Evolutionary conservation across 1,140 invertebrate species (phyloP).

Genomic region (Trissolcus basalis): DNA sequence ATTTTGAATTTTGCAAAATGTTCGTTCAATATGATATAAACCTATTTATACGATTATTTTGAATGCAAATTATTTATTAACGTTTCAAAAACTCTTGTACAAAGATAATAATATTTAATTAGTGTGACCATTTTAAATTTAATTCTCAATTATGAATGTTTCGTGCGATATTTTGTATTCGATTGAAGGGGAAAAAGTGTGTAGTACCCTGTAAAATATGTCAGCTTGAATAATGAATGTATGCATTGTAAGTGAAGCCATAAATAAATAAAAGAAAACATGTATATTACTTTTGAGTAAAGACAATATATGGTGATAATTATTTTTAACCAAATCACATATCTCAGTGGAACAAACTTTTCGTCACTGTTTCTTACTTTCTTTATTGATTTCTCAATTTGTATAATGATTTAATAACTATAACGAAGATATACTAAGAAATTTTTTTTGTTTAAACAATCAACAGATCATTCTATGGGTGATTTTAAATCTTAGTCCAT

Average conservation of each 20-base stretch:
- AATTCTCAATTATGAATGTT: too few relatives aligned
- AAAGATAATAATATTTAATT: too few relatives aligned
- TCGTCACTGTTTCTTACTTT: too few relatives aligned
- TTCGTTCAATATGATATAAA: neutral
- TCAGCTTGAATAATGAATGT: conserved; percentile 10
- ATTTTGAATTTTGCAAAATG: neutral
- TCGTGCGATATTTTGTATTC: too few relatives aligned
- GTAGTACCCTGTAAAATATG: conserved; percentile 13
- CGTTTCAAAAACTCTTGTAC: too few relatives aligned
- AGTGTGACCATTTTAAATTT: too few relatives aligned
- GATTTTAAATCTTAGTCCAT: conserved; percentile 1
- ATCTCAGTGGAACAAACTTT: too few relatives aligned
- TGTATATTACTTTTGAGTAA: conserved; percentile 27
- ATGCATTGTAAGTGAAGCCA: conserved; percentile 42
- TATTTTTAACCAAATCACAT: too few relatives aligned
- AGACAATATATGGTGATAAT: neutral
- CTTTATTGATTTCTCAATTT: too few relatives aligned
- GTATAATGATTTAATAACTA: neutral
- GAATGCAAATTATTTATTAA: conserved; percentile 17
- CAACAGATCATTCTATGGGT: neutral
- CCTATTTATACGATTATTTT: neutral
- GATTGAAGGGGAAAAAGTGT: too few relatives aligned
- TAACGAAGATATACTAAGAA: conserved; percentile 18
- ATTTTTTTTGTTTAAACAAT: conserved; percentile 6
- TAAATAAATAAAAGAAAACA: conserved; percentile 30